Conservation (phyloP, 2,113 vertebrate species). For the Hippocampus barbouri region DNA sequence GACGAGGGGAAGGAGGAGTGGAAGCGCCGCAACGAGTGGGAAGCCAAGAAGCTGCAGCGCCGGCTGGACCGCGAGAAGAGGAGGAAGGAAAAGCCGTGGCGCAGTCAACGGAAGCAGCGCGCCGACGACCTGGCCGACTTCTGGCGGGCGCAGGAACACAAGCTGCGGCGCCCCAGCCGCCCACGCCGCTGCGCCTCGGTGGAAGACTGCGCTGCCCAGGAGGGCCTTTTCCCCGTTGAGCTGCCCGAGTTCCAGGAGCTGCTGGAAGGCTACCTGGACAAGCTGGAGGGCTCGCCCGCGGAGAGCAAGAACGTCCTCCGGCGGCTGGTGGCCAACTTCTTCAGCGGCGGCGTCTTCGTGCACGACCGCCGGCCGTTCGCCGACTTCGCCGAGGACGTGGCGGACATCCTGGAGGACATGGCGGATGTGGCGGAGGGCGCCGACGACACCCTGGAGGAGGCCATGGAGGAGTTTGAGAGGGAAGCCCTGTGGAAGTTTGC, state of each 20-base stretch:
- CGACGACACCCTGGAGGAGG: slow-evolving; percentile 68
- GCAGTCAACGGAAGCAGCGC: slow-evolving; percentile 34
- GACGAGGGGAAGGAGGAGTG: slow-evolving; percentile 34
- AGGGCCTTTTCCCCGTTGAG: slow-evolving; percentile 79
- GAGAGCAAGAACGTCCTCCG: slow-evolving; percentile 65
- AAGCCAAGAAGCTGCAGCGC: slow-evolving; percentile 62
- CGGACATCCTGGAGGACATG: slow-evolving; percentile 79
- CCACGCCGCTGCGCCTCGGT: slow-evolving; percentile 71
- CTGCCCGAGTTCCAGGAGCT: slow-evolving; percentile 74
- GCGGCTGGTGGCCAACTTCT: slow-evolving; percentile 64
- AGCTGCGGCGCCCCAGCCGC: slow-evolving; percentile 63
- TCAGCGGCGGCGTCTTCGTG: slow-evolving; percentile 74
- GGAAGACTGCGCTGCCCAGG: slow-evolving; percentile 76
- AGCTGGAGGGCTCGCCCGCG: slow-evolving; percentile 46
- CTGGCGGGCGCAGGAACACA: slow-evolving; percentile 66
- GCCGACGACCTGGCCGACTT: slow-evolving; percentile 50
- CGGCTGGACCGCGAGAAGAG: slow-evolving; percentile 57
- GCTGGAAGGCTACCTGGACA: slow-evolving; percentile 76
- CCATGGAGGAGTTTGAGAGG: slow-evolving; percentile 85
- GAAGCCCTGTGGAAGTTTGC: slow-evolving; percentile 74
- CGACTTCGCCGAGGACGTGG: slow-evolving; percentile 76
- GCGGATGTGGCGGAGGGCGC: slow-evolving; percentile 79
- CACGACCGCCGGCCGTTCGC: slow-evolving; percentile 80
- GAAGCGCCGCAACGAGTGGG: slow-evolving; percentile 67
- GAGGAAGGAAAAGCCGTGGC: slow-evolving; percentile 70